Conservation (phyloP, 2,797 vertebrate genomes). For the Lepidocolaptes lacrymiger region DNA sequence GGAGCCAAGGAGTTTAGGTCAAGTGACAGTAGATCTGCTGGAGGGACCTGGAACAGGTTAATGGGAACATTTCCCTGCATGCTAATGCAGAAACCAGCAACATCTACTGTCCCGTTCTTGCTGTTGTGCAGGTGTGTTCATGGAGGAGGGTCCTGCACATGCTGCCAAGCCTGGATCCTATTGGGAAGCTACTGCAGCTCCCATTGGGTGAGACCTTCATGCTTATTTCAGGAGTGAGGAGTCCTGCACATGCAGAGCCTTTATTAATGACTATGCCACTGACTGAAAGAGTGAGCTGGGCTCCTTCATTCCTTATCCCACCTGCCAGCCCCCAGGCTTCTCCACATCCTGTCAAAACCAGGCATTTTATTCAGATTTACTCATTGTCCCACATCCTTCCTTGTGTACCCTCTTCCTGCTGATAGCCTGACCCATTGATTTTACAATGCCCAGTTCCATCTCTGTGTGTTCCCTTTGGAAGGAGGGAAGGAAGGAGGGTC, state of each 20-base stretch:
- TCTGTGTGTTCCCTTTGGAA: background rate
- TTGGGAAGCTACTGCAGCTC: background rate
- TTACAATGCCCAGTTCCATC: background rate
- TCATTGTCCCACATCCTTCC: constrained; percentile 45
- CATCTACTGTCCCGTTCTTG: background rate
- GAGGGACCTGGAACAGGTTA: background rate
- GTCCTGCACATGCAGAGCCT: background rate
- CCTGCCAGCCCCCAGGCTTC: background rate
- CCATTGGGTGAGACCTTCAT: background rate
- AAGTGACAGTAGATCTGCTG: background rate
- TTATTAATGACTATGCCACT: background rate
- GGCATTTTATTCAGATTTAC: background rate
- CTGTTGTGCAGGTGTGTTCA: background rate
- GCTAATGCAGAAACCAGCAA: background rate
- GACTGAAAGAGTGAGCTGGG: background rate
- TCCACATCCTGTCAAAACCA: constrained; percentile 33
- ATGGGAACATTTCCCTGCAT: background rate
- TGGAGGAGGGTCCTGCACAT: background rate
- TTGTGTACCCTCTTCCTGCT: background rate
- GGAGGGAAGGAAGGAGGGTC: background rate
- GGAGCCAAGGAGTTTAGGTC: background rate
- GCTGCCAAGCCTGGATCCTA: background rate
- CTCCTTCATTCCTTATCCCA: background rate
- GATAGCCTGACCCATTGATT: background rate
- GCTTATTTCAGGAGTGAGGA: background rate